Conservation (phyloP, 2,888 invertebrate genomes). For the Epistrophe eligans region DNA sequence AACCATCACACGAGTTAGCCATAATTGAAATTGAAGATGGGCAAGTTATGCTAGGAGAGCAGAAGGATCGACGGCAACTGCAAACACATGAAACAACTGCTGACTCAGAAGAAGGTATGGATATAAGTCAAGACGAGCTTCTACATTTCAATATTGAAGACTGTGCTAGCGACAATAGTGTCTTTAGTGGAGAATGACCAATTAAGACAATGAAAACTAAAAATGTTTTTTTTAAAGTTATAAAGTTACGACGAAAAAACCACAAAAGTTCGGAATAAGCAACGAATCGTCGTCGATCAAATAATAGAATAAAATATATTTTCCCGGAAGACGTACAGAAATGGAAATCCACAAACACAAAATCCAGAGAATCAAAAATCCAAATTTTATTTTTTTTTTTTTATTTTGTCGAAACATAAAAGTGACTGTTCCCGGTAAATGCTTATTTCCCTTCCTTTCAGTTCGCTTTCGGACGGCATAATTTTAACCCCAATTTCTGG, state of each 20-base stretch:
- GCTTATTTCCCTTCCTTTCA: too few species aligned
- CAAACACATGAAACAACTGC: neutral
- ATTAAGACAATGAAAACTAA: neutral
- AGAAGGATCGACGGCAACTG: slow-evolving; percentile 10
- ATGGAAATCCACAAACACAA: too few species aligned
- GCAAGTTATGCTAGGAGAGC: slow-evolving; percentile 72
- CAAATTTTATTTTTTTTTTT: too few species aligned
- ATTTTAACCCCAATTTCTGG: too few species aligned
- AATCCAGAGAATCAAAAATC: too few species aligned
- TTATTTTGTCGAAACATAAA: too few species aligned
- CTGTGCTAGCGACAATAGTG: slow-evolving; percentile 51
- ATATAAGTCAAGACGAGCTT: slow-evolving; percentile 62
- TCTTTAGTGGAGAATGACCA: slow-evolving; percentile 46
- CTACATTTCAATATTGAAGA: slow-evolving; percentile 74
- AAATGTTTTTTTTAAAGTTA: neutral
- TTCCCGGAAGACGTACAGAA: too few species aligned
- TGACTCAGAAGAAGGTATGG: neutral
- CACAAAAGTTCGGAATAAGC: too few species aligned
- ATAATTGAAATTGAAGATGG: slow-evolving; percentile 66
- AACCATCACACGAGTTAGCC: neutral
- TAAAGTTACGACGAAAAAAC: neutral
- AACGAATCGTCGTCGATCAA: too few species aligned
- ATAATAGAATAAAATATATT: too few species aligned
- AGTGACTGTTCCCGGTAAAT: too few species aligned
- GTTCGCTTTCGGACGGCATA: too few species aligned